phyloP scores from a whole-genome alignment of 1,140 invertebrate species.

The Meteorus sp. region DNA sequence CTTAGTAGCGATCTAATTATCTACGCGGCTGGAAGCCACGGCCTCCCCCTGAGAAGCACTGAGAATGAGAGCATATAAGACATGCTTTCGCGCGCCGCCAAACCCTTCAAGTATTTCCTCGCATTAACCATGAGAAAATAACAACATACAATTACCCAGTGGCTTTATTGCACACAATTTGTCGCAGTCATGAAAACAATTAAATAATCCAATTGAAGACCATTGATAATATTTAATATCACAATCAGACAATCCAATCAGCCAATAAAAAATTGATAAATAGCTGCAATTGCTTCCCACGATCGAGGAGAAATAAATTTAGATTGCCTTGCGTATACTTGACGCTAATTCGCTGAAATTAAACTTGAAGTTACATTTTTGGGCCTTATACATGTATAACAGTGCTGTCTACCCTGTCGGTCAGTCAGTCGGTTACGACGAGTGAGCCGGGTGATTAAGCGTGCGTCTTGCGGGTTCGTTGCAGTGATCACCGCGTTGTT shows the following conservation, averaged over 20 bases:
- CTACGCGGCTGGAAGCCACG: constrained; percentile 48
- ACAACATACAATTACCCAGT: neutral
- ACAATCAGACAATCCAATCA: neutral
- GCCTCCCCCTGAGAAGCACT: constrained; percentile 44
- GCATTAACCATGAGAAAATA: neutral
- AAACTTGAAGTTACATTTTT: neutral
- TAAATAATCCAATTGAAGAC: neutral
- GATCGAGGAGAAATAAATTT: neutral
- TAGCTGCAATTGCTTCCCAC: neutral
- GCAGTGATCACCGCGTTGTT: constrained; percentile 7
- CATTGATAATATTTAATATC: neutral
- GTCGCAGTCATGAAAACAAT: neutral
- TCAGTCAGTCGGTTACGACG: constrained; percentile 45
- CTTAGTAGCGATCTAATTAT: constrained; percentile 57
- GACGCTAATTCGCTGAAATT: neutral
- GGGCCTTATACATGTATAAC: constrained; percentile 8
- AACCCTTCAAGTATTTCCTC: neutral
- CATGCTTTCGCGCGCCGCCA: neutral
- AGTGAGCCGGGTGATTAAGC: constrained; percentile 51
- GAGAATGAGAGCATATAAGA: constrained; percentile 42
- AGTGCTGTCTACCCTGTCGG: constrained; percentile 41
- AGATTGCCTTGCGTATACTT: neutral
- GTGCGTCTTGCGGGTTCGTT: constrained; percentile 29
- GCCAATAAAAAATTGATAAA: too few relatives aligned
- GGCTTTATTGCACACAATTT: constrained; percentile 7